Conservation (phyloP, 1,140 invertebrate genomes). For the Macrotrachela quadricornifera region DNA sequence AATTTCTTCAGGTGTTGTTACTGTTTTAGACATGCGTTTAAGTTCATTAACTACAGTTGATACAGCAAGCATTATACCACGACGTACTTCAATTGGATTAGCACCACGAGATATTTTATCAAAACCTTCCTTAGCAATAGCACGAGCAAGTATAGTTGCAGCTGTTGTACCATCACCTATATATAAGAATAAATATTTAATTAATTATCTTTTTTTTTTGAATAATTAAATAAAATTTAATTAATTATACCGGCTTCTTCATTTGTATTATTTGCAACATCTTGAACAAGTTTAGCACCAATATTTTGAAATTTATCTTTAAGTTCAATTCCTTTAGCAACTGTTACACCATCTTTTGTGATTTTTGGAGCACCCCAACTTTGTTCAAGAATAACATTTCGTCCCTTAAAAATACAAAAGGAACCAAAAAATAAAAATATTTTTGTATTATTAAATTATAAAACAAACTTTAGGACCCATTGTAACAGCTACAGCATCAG, state of each 20-base stretch:
- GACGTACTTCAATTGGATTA: constrained; percentile 89
- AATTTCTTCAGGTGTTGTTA: constrained; percentile 94
- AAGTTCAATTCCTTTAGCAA: constrained; percentile 89
- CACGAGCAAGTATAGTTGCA: constrained; percentile 81
- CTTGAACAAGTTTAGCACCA: constrained; percentile 94
- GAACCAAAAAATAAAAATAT: too few species aligned
- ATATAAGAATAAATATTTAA: too few species aligned
- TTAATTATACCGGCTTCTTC: constrained; percentile 72
- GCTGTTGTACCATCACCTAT: constrained; percentile 90
- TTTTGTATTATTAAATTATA: constrained; percentile 83
- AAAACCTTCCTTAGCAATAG: constrained; percentile 98
- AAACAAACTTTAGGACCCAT: constrained; percentile 99
- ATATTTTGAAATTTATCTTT: constrained; percentile 99
- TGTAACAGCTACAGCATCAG: constrained; percentile 94
- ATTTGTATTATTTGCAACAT: constrained; percentile 99
- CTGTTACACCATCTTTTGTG: constrained; percentile 98
- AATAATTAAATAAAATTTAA: too few species aligned
- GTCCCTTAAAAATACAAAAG: constrained; percentile 34
- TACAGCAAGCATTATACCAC: constrained; percentile 87
- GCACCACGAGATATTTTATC: constrained; percentile 94
- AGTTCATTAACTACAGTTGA: constrained; percentile 69
- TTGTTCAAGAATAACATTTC: constrained; percentile 97
- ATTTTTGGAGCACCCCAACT: constrained; percentile 99
- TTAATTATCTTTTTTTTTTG: too few species aligned
- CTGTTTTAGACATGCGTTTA: constrained; percentile 68